Evolutionary conservation across 1,140 invertebrate genomes (phyloP), one percentile per base, ranked within the genome.

Genomic region (Bombus consobrinus): DNA sequence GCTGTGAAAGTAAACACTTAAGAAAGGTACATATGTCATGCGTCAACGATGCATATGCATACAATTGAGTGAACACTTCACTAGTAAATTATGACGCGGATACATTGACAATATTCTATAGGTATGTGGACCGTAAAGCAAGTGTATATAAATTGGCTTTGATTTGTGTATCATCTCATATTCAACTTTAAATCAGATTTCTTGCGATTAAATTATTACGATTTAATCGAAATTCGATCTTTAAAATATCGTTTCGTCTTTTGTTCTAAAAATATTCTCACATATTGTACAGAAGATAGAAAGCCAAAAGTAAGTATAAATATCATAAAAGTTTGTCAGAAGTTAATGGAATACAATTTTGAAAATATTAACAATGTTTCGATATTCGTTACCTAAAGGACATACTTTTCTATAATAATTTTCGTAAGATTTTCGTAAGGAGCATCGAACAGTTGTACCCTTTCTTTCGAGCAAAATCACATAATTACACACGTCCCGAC

Each of bases 21-120:
- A 37, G 47, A 57, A 59, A 13, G 4, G 47, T 53, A 53, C 47
- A 53, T 77, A 34, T 37, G 47, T 71, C 66, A 34, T 34, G 41
- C 59, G 39, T 69, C 39, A 84, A 59, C 66, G 64, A 53, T 71
- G 74, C 53, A 78, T 66, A 59, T 69, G 43, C 74, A 71, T 83
- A n/a, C 75, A 66, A 78, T 62, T 47, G 34, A 66, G 39, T 8
- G 34, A 34, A 62, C 81, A 68, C 13, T 75, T 66, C 43, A 1
- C 57, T 12, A 34, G 59, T 22, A 64, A 83, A 75, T 83, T 64
- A 75, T 47, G 59, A 66, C 18, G 34, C 57, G 22, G 41, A 9
- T 22, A 66, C 28, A 22, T 47, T 28, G 22, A 10, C 28, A n/a
- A 62, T 10, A 62, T 62, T 62, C 18, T 53, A 53, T 22, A 53